phyloP scores from a whole-genome alignment of 2,888 invertebrate species.

The Drosophila lacicola region DNA sequence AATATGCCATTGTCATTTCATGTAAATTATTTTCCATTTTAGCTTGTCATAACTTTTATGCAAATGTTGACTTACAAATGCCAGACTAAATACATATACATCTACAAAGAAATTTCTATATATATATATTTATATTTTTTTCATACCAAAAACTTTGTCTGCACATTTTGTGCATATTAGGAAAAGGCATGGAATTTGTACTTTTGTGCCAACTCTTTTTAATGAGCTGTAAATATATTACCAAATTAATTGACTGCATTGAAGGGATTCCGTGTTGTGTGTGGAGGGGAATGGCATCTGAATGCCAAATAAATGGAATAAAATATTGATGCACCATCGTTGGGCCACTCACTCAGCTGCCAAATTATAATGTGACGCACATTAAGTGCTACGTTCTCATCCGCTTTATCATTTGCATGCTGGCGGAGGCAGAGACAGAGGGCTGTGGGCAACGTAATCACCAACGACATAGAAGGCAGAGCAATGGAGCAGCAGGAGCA shows the following conservation, averaged over 20 bases:
- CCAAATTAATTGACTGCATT: constrained; percentile 49
- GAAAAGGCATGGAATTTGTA: constrained; percentile 6
- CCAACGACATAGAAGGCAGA: constrained; percentile 21
- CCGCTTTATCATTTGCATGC: constrained; percentile 63
- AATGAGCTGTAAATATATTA: constrained; percentile 43
- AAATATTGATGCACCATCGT: constrained; percentile 49
- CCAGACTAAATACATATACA: constrained; percentile 15
- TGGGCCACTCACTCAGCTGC: constrained; percentile 62
- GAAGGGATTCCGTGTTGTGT: constrained; percentile 31
- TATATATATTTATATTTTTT: not conserved
- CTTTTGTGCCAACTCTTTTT: constrained; percentile 30
- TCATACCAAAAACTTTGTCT: constrained; percentile 33
- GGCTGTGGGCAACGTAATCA: constrained; percentile 45
- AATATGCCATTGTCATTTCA: constrained; percentile 40
- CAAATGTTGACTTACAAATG: constrained; percentile 52
- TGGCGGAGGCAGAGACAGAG: constrained; percentile 5
- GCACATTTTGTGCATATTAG: constrained; percentile 5
- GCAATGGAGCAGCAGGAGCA: constrained; percentile 16
- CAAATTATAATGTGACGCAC: constrained; percentile 73
- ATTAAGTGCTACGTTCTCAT: constrained; percentile 68
- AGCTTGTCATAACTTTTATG: constrained; percentile 64
- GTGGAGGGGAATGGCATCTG: constrained; percentile 3
- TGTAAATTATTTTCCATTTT: constrained; percentile 56
- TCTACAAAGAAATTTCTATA: not conserved
- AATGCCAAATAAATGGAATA: constrained; percentile 36